Base-by-base conservation (phyloP, 2,797 vertebrate genomes). In the Melanotaenia parkinsoni region DNA sequence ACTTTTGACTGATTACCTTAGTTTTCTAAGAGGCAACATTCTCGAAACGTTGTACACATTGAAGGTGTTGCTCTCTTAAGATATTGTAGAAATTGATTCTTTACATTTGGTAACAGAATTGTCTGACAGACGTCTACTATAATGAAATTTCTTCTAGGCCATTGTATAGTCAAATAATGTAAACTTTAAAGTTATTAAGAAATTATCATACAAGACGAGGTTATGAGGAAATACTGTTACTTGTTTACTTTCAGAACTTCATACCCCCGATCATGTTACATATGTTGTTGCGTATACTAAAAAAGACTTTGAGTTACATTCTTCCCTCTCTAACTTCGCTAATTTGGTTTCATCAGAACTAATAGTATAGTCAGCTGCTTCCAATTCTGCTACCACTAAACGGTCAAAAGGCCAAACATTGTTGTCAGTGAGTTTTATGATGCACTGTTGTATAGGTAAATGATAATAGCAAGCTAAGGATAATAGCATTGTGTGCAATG, bases 321-420 rank as follows among this genome's bases (percentile, higher is more conserved):
- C 51, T 54, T 63, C 37, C 45, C 20, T 77, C 32, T 63, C 33
- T 69, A 60, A 67, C n/a, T 67, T 61, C 53, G 14, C 40, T 74
- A 35, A 67, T 59, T 56, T 53, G 16, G n/a, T 77, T 81, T 63
- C 40, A 64, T n/a, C 22, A 68, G 43, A 53, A 63, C 20, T 53
- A 47, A 59, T 58, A 38, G 35, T 62, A 66, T 11, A 70, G 64
- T 85, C 70, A 87, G 63, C 70, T 85, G 82, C 76, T 67, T 85
- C 53, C 47, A 73, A 75, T 86, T 69, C 43, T 70, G 3, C 32
- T 2, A 13, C 26, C 16, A 33, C 40, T 68, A 26, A 24, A 47
- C 47, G n/a, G 20, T 75, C 32, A 53, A 50, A 71, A 58, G 64
- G 5, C 63, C 45, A 74, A 43, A 59, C 22, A 54, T 18, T 43